Evolutionary conservation across 2,888 invertebrate genomes (phyloP).

Genomic region (Caenorhabditis panamensis): DNA sequence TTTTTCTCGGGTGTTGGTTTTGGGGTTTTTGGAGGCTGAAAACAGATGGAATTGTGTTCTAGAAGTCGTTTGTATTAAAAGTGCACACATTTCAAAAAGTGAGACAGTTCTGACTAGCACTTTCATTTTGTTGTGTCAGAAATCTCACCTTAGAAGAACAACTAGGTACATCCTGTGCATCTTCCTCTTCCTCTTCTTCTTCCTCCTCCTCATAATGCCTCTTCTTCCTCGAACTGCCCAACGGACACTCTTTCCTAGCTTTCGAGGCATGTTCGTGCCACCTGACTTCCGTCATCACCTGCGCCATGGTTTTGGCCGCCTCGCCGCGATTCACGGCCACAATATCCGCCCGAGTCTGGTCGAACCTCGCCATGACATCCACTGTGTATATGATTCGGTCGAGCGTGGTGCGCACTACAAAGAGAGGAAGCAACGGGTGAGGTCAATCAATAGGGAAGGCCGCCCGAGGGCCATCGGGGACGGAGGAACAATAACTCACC

Average conservation of each 20-base stretch:
- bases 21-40: slow-evolving; percentile 24
- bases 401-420: slow-evolving; percentile 41
- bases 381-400: slow-evolving; percentile 38
- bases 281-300: slow-evolving; percentile 33
- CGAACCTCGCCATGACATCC: slow-evolving; percentile 35
- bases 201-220: slow-evolving; percentile 20
- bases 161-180: slow-evolving; percentile 20
- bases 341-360: slow-evolving; percentile 31
- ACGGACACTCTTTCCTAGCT: slow-evolving; percentile 46
- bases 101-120: too few relatives aligned
- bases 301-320: slow-evolving; percentile 33
- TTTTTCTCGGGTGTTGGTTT: slow-evolving; percentile 39
- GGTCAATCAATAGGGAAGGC: slow-evolving; percentile 21
- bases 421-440: slow-evolving; percentile 15
- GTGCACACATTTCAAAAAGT: too few relatives aligned
- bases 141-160: slow-evolving; percentile 27
- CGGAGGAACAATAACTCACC: slow-evolving; percentile 12
- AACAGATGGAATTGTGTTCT: neutral
- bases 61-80: too few relatives aligned
- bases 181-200: slow-evolving; percentile 21
- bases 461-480: neutral
- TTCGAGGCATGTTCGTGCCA: slow-evolving; percentile 52
- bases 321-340: slow-evolving; percentile 29
- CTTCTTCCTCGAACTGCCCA: slow-evolving; percentile 40
- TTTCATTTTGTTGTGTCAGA: too few relatives aligned